These are phyloP conservation scores for Oreotrochilus melanogaster DNA, from an alignment of 2,113 vertebrate genomes.

Conservation along the genomic window DNA sequence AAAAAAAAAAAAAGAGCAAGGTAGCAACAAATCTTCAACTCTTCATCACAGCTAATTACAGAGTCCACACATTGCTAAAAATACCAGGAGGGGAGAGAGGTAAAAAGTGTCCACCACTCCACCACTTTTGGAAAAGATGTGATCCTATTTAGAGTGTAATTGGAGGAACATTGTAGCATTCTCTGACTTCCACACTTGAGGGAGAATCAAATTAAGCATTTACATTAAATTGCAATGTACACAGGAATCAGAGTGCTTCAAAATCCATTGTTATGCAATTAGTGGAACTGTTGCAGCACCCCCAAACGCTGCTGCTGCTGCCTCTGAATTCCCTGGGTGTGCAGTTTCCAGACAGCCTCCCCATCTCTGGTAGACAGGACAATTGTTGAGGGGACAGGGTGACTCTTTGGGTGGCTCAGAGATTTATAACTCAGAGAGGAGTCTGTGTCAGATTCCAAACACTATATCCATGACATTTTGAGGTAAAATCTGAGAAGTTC, in stretches of 20 bases:
- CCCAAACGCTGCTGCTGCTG: background rate
- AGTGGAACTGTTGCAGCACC: background rate
- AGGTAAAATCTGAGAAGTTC: background rate
- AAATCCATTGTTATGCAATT: conserved; percentile 1
- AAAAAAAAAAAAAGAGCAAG: background rate
- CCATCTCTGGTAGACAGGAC: background rate
- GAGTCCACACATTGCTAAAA: background rate
- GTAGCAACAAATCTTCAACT: background rate
- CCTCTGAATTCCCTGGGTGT: background rate
- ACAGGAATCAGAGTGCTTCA: background rate
- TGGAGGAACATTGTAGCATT: background rate
- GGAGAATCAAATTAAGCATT: conserved; percentile 19
- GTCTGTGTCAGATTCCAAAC: background rate
- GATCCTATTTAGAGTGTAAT: background rate
- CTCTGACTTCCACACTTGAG: background rate
- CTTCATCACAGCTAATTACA: background rate
- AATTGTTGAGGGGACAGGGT: background rate
- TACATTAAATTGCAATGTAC: background rate
- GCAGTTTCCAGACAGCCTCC: background rate
- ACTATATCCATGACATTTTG: background rate
- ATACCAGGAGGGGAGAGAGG: too few species aligned
- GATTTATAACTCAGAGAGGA: background rate
- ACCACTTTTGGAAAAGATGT: background rate
- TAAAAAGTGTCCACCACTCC: background rate
- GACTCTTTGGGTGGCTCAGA: background rate